phyloP scores from a whole-genome alignment of 2,888 invertebrate genomes.

The Heliconius charithonia region DNA sequence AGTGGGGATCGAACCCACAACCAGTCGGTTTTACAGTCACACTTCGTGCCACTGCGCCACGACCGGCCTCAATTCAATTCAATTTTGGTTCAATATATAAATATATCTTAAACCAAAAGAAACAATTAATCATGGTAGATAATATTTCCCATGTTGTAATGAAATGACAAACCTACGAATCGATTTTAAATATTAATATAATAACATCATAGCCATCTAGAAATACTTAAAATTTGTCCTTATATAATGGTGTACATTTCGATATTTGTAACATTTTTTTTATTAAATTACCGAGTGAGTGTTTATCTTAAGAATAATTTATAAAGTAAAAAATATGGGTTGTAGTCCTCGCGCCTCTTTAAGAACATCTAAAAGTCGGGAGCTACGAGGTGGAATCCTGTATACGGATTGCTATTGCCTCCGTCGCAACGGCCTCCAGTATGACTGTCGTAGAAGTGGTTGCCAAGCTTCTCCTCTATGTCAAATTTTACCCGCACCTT shows the following conservation, averaged over 20 bases:
- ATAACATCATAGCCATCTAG: not conserved
- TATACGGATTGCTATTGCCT: slow-evolving; percentile 82
- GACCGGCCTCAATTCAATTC: too few relatives aligned
- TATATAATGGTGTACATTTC: not conserved
- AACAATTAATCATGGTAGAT: not conserved
- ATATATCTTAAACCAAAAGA: not conserved
- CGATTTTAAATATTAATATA: not conserved
- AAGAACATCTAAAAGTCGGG: slow-evolving; percentile 67
- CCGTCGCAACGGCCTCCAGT: slow-evolving; percentile 83
- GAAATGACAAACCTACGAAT: not conserved
- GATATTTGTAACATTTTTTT: not conserved
- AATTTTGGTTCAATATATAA: too few relatives aligned
- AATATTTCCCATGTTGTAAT: not conserved
- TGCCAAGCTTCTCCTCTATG: slow-evolving; percentile 75
- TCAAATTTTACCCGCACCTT: slow-evolving; percentile 62
- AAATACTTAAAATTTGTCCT: not conserved
- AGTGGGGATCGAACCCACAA: too few relatives aligned
- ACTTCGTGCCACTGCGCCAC: too few relatives aligned
- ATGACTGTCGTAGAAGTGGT: slow-evolving; percentile 79
- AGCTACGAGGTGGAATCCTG: slow-evolving; percentile 78
- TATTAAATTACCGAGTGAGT: slow-evolving; percentile 11
- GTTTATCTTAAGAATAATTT: not conserved
- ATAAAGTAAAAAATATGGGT: slow-evolving; percentile 30
- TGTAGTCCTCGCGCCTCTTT: slow-evolving; percentile 44
- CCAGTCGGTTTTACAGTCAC: too few relatives aligned